These are phyloP conservation scores for Trogon surrucura DNA, from an alignment of 2,113 vertebrate genomes.

Conservation along the genomic window DNA sequence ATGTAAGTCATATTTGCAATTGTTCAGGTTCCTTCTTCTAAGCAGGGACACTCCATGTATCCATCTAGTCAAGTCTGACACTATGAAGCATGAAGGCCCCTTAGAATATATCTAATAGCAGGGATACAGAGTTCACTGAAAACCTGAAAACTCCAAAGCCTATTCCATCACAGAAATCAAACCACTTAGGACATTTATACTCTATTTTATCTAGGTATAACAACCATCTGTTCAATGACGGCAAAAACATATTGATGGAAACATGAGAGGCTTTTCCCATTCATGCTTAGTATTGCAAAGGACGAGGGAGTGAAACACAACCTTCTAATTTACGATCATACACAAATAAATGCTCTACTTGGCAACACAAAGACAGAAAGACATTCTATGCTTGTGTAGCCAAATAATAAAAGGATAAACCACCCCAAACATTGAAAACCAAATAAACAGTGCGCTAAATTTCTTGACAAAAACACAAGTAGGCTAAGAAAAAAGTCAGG, in stretches of 20 bases:
- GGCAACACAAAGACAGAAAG: constrained; percentile 6
- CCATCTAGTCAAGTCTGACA: background rate
- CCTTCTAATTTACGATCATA: constrained; percentile 14
- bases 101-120: background rate
- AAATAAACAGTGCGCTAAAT: background rate
- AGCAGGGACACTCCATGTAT: background rate
- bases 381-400: background rate
- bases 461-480: background rate
- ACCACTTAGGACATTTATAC: background rate
- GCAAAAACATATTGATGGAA: constrained; percentile 23
- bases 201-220: constrained; percentile 24
- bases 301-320: background rate
- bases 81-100: background rate
- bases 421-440: fast-evolving
- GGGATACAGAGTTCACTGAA: background rate
- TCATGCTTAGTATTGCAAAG: background rate
- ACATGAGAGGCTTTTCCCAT: background rate
- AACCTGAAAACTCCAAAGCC: background rate
- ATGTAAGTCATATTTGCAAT: background rate
- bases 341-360: background rate
- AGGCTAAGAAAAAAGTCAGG: background rate
- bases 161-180: background rate
- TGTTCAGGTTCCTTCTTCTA: background rate
- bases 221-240: background rate
- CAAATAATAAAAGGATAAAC: background rate